phyloP scores from a whole-genome alignment of 2,113 vertebrate species.

The Chaetodon trifascialis region DNA sequence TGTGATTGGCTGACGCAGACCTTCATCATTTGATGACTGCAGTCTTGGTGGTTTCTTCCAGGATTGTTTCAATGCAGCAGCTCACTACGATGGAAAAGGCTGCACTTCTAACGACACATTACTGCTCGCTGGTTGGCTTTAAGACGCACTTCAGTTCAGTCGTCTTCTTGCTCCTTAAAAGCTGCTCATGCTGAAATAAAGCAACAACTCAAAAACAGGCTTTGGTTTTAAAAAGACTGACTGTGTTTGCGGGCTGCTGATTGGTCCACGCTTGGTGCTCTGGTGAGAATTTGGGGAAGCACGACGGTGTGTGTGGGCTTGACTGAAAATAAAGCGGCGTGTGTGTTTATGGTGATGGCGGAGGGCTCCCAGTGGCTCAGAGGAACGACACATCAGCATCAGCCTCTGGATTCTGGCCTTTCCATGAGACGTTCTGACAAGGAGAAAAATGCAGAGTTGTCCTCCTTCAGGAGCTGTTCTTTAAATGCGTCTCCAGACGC shows the following conservation, averaged over 20 bases:
- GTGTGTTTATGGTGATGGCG: not conserved
- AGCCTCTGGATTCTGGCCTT: not conserved
- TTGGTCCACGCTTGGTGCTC: not conserved
- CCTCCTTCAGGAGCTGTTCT: too few species aligned
- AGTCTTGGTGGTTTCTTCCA: not conserved
- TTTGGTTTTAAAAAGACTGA: not conserved
- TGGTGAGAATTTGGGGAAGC: not conserved
- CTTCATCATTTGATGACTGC: constrained; percentile 20
- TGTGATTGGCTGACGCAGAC: not conserved
- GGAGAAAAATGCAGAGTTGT: too few species aligned
- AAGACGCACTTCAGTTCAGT: not conserved
- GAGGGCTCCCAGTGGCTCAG: not conserved
- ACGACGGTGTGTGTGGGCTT: not conserved
- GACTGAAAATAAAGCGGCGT: not conserved
- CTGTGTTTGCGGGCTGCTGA: not conserved
- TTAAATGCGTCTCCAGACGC: too few species aligned
- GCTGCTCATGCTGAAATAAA: too few species aligned
- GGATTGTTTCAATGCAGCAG: not conserved
- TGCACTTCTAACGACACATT: not conserved
- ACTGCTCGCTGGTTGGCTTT: not conserved
- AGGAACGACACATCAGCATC: not conserved
- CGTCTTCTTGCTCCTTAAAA: not conserved
- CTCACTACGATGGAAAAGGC: not conserved
- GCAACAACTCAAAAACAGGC: not conserved
- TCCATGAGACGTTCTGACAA: too few species aligned